Evolutionary conservation across 2,113 vertebrate species (phyloP), one percentile per base, ranked within the genome.

Genomic region (Serinus canaria): DNA sequence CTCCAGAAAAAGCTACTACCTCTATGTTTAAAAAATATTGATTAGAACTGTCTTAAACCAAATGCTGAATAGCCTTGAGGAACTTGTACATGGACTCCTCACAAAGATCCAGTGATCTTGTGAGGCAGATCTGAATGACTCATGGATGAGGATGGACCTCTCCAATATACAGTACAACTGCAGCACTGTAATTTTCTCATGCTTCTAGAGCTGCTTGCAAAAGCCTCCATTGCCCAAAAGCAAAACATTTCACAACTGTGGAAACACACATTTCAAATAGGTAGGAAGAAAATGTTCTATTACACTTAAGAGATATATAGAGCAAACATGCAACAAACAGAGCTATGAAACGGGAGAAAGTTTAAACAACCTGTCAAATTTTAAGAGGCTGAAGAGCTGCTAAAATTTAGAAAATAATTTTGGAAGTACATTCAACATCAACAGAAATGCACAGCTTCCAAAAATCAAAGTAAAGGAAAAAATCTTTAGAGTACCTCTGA

Each of bases 21-120:
- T 28, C 13, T 9, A 16, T 4, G 28, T 24, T 78, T 41, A 43
- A 59, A 59, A 35, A 52, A 23, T 33, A 55, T n/a, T 50, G 15
- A 43, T 46, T 81, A 41, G 56, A 91, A 35, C 15, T 1, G 0
- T 53, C 70, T 85, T 72, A 83, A 56, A 18, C 6, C 49, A 79
- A 58, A 30, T 15, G 23, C 37, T 70, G 41, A 59, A 84, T 19
- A 73, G 12, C 43, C 33, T 24, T 7, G 0, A 70, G 30, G 47
- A 78, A 24, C 21, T 47, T 33, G 5, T 5, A 10, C 9, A 11
- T 0, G 4, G 25, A 30, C 0, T 0, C 16, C 35, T 60, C 16
- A 17, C 7, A 50, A n/a, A 44, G 41, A 74, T 39, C 6, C 44
- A 56, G 56, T 5, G 43, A 70, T 33, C 10, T 23, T 20, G 19